Percentiles rank a stretch among this genome's conserved stretches.
phyloP scores from a whole-genome alignment of 2,888 invertebrate species.

The Athalia cordata region DNA sequence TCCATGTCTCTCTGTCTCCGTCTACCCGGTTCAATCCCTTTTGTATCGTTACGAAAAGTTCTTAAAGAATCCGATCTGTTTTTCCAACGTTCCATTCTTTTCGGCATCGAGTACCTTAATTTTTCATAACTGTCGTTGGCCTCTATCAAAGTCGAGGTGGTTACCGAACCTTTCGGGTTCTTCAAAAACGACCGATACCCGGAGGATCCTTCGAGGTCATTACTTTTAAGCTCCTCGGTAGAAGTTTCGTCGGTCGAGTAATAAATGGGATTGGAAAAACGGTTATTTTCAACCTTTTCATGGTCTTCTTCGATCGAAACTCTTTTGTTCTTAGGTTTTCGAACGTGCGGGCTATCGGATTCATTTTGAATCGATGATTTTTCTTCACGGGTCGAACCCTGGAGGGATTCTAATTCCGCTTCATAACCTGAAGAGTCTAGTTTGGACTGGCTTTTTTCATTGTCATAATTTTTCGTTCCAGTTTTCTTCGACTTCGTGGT shows the following conservation, averaged over 20 bases:
- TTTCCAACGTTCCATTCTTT: neutral
- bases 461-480: no score
- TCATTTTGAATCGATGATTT: no score
- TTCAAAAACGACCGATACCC: constrained; percentile 1
- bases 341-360: no score
- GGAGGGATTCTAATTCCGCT: no score
- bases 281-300: no score
- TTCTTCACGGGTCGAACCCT: no score
- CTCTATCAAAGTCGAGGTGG: constrained; percentile 19
- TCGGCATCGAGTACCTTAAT: constrained; percentile 27
- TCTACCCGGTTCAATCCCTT: neutral
- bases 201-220: neutral
- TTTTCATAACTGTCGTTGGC: constrained; percentile 37
- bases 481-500: no score
- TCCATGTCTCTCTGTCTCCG: constrained; percentile 29
- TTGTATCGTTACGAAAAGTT: neutral
- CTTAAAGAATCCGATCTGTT: neutral
- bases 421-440: no score
- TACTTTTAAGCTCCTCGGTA: neutral
- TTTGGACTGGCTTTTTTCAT: no score
- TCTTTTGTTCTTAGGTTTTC: no score
- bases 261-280: no score
- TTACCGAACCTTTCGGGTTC: constrained; percentile 7
- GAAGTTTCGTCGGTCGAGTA: neutral
- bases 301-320: no score